These are phyloP conservation scores for Cyphomyrmex costatus DNA, from an alignment of 1,140 invertebrate species.

Conservation along the genomic window DNA sequence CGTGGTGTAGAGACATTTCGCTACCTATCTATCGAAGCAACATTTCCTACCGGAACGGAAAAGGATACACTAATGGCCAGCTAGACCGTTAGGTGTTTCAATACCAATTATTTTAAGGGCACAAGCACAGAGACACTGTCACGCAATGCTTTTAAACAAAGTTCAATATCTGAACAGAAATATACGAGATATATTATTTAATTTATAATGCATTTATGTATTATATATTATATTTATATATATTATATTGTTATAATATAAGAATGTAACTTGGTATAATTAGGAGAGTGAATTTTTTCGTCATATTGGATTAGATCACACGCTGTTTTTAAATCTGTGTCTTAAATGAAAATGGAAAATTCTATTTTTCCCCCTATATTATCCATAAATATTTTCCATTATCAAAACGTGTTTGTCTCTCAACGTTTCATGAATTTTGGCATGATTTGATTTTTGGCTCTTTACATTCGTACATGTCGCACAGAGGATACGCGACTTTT, in stretches of 20 bases:
- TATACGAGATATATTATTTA: not conserved
- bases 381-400: not conserved
- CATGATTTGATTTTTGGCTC: not conserved
- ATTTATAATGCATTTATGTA: too few relatives aligned
- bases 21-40: slow-evolving; percentile 50
- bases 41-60: slow-evolving; percentile 73
- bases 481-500: not conserved
- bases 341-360: not conserved
- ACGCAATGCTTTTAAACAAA: slow-evolving; percentile 19
- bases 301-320: not conserved
- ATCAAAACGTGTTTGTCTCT: too few relatives aligned
- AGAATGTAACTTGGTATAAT: not conserved
- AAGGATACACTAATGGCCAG: slow-evolving; percentile 73
- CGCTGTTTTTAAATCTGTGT: not conserved
- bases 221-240: not conserved
- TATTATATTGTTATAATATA: too few relatives aligned
- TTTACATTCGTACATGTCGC: not conserved
- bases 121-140: not conserved
- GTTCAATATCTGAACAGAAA: not conserved
- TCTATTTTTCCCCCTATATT: not conserved
- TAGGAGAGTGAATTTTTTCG: not conserved
- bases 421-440: too few relatives aligned
- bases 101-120: slow-evolving; percentile 71
- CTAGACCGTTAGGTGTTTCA: slow-evolving; percentile 40
- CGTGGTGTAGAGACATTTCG: slow-evolving; percentile 60